Percentiles rank a stretch among this genome's conserved stretches.
These are phyloP conservation scores for Globodera rostochiensis DNA, from an alignment of 1,140 invertebrate genomes.

Conservation along the genomic window DNA sequence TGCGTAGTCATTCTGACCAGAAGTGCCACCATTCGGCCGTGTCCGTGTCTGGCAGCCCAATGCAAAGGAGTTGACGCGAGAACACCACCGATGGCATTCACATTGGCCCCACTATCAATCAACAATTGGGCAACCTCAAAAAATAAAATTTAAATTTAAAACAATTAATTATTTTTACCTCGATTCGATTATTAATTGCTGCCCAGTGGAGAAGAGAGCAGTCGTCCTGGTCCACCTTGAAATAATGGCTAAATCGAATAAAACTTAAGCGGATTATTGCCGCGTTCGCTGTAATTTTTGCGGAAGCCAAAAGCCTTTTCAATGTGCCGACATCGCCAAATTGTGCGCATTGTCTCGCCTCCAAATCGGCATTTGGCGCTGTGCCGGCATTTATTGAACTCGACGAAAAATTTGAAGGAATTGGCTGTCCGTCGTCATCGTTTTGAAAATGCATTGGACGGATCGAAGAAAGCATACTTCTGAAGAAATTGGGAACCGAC, in stretches of 20 bases:
- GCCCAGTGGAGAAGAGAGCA: constrained; percentile 93
- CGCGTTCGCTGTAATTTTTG: constrained; percentile 21
- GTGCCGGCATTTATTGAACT: neutral
- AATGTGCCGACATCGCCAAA: constrained; percentile 49
- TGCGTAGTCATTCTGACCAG: constrained; percentile 68
- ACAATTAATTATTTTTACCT: constrained; percentile 21
- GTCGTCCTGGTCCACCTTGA: constrained; percentile 67
- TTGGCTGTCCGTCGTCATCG: neutral
- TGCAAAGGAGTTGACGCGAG: constrained; percentile 91
- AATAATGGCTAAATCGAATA: neutral
- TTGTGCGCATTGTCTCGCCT: constrained; percentile 57
- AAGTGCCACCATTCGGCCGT: constrained; percentile 78
- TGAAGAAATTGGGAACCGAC: neutral
- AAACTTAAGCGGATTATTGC: constrained; percentile 11
- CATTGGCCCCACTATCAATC: constrained; percentile 78
- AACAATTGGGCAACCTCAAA: constrained; percentile 61
- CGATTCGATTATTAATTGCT: constrained; percentile 85
- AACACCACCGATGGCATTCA: constrained; percentile 93
- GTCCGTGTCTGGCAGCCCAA: constrained; percentile 91
- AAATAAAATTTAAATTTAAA: constrained; percentile 66
- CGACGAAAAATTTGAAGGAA: neutral
- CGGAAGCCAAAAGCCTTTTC: constrained; percentile 38
- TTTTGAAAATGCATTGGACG: neutral
- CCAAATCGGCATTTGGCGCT: constrained; percentile 67
- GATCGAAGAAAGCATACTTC: neutral